phyloP scores from a whole-genome alignment of 2,888 invertebrate genomes.

The Cantharis nigra region DNA sequence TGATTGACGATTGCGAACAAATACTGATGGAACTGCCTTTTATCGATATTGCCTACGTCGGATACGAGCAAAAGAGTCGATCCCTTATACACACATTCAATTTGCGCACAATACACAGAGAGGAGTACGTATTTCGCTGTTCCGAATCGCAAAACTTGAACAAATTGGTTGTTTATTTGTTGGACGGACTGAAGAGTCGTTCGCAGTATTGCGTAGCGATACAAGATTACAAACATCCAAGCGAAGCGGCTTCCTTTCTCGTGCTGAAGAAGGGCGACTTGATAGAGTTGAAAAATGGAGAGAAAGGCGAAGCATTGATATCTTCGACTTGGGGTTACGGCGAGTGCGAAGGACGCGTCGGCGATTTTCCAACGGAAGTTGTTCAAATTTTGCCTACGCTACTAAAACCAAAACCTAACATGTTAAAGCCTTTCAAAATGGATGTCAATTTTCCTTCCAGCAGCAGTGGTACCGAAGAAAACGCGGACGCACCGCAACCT shows the following conservation, averaged over 20 bases:
- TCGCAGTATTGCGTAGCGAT: conserved; percentile 84
- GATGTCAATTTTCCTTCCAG: conserved; percentile 55
- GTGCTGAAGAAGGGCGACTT: conserved; percentile 74
- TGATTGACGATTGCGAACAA: conserved; percentile 90
- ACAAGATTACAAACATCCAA: conserved; percentile 62
- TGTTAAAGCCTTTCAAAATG: conserved; percentile 69
- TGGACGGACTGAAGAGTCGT: conserved; percentile 84
- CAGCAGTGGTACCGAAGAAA: conserved; percentile 54
- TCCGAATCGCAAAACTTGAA: conserved; percentile 85
- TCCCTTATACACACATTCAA: conserved; percentile 69
- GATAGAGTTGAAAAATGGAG: conserved; percentile 75
- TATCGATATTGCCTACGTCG: conserved; percentile 82
- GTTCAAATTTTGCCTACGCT: conserved; percentile 87
- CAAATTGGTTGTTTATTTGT: conserved; percentile 75
- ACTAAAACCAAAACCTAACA: conserved; percentile 69
- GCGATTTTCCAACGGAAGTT: conserved; percentile 85
- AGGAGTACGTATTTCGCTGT: conserved; percentile 90
- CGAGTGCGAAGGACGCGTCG: conserved; percentile 69
- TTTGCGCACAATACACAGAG: conserved; percentile 81
- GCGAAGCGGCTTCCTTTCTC: conserved; percentile 63
- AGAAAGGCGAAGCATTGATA: conserved; percentile 75
- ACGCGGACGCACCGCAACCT: conserved; percentile 63
- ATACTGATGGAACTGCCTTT: conserved; percentile 86
- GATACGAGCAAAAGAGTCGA: conserved; percentile 60
- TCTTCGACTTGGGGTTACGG: conserved; percentile 76